Evolutionary conservation across 2,888 invertebrate genomes (phyloP).

Genomic region (Unio pictorum): DNA sequence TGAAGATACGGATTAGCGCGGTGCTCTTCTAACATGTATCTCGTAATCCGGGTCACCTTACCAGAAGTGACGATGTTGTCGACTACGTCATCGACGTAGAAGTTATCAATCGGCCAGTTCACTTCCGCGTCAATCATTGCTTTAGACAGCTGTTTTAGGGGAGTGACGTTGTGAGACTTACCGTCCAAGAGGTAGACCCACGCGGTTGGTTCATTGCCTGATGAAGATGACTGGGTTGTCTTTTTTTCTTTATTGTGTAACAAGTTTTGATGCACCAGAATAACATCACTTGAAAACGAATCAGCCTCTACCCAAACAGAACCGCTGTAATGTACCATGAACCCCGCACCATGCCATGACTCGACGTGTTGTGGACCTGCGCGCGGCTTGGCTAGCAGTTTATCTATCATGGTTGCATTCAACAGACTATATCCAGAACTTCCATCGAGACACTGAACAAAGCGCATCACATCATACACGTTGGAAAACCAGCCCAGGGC

Average conservation of each 20-base stretch:
- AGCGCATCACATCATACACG: slow-evolving; percentile 60
- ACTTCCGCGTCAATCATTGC: slow-evolving; percentile 40
- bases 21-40: slow-evolving; percentile 59
- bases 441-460: slow-evolving; percentile 53
- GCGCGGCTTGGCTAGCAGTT: slow-evolving; percentile 34
- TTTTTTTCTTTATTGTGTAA: slow-evolving; percentile 16
- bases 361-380: slow-evolving; percentile 23
- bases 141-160: slow-evolving; percentile 46
- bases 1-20: slow-evolving; percentile 53
- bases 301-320: slow-evolving; percentile 60
- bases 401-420: slow-evolving; percentile 38
- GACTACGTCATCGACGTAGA: slow-evolving; percentile 50
- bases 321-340: slow-evolving; percentile 48
- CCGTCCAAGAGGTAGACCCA: slow-evolving; percentile 56
- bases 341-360: slow-evolving; percentile 54
- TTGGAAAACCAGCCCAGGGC: slow-evolving; percentile 66
- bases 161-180: slow-evolving; percentile 33
- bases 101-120: slow-evolving; percentile 39
- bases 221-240: slow-evolving; percentile 10
- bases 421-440: slow-evolving; percentile 43
- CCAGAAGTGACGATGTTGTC: slow-evolving; percentile 42
- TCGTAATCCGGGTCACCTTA: slow-evolving; percentile 40
- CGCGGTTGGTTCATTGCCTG: slow-evolving; percentile 32
- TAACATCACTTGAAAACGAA: slow-evolving; percentile 48
- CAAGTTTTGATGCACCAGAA: slow-evolving; percentile 51